Base-by-base conservation (phyloP, 2,888 invertebrate species). In the Cephalotes varians region DNA sequence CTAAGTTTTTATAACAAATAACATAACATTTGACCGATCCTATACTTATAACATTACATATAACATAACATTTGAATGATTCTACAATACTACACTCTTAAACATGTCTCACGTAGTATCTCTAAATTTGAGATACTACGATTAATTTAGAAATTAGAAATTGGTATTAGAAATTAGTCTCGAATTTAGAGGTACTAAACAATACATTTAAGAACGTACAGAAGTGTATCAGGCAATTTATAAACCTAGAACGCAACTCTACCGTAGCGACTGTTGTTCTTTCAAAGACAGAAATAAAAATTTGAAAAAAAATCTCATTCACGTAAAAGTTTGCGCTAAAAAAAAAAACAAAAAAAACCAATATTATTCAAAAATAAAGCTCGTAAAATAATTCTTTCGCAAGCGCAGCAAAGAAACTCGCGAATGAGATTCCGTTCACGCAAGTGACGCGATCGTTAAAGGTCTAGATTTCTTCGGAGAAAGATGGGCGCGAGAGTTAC, bases 361-460 rank as follows among this genome's bases (percentile, higher is more conserved):
- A n/a, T 44, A 54, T 73, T 10, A 12, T 12, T 21, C 49, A 18
- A 34, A 71, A n/a, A 37, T 49, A 12, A 74, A 47, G 9, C 4
- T n/a, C 31, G 58, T n/a, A 31, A 47, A n/a, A 60, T n/a, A n/a
- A n/a, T n/a, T 77, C 72, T 81, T 72, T 64, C 28, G 69, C 71
- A 58, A 31, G 25, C 49, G 56, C 56, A 3, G 81, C 76, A 82
- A 87, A 82, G n/a, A 80, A 80, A 82, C 80, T 60, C 84, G 62
- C 82, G 54, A 21, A 21, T 28, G 71, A 28, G 40, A 76, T 40
- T 65, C 77, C 58, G 25, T 25, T 49, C 79, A 72, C 44, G 80
- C 28, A 79, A 74, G 83, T 83, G 82, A 82, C 76, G 60, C 34
- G 72, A 77, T 86, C 82, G 77, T 86, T 84, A 81, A 84, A 87